Conservation (phyloP, 2,888 invertebrate genomes). For the Agrypnus murinus region DNA sequence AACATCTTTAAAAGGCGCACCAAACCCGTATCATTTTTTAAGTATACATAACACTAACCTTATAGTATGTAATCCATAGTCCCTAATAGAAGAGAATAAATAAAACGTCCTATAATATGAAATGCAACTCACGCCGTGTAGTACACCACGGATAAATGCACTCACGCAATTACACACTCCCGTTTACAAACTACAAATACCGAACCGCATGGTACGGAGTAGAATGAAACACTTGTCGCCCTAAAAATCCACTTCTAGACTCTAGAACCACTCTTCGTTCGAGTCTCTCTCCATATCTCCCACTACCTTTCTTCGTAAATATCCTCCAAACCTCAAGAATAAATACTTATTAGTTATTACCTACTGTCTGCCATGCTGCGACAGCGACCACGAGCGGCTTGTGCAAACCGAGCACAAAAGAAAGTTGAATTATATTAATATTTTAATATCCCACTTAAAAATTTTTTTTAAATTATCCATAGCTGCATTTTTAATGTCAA, state of each 20-base stretch:
- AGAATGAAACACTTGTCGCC: conserved; percentile 54
- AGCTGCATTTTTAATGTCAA: conserved; percentile 11
- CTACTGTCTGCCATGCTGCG: too few species aligned
- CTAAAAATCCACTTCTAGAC: conserved; percentile 59
- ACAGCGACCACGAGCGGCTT: too few species aligned
- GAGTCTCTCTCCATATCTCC: conserved; percentile 38
- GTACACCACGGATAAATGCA: conserved; percentile 26
- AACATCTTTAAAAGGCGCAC: too few species aligned
- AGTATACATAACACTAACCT: conserved; percentile 27
- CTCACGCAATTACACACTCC: conserved; percentile 28
- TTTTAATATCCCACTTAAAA: conserved; percentile 33
- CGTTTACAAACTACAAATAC: conserved; percentile 38
- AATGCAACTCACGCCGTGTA: conserved; percentile 6
- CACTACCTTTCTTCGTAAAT: conserved; percentile 29
- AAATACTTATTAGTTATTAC: too few species aligned
- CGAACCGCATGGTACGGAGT: conserved; percentile 23
- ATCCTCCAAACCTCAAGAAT: neutral
- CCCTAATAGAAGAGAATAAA: neutral
- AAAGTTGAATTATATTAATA: conserved; percentile 29
- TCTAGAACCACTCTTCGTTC: conserved; percentile 52
- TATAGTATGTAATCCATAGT: conserved; percentile 24
- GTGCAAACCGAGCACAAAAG: conserved; percentile 1
- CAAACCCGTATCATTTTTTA: too few species aligned
- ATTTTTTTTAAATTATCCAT: conserved; percentile 12
- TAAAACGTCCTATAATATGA: neutral